Conservation (phyloP, 2,888 invertebrate species). For the Ectobius pallidus region DNA sequence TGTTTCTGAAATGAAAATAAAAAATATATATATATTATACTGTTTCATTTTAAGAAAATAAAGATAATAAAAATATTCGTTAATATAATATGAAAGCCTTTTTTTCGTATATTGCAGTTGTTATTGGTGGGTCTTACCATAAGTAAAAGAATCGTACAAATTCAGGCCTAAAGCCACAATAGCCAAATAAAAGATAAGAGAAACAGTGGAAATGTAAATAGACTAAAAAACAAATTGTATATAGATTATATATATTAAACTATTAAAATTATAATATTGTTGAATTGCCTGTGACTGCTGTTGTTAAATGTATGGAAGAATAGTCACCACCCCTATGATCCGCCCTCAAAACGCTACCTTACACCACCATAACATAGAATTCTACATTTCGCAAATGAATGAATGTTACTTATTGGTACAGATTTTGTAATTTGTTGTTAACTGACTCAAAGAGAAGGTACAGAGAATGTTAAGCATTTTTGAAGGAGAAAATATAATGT, state of each 20-base stretch:
- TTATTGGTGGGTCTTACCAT: conserved; percentile 31
- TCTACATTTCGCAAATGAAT: conserved; percentile 47
- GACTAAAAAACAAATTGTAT: conserved; percentile 36
- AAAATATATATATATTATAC: not conserved
- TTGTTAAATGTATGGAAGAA: conserved; percentile 48
- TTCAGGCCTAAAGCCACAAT: conserved; percentile 52
- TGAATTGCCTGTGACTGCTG: conserved; percentile 53
- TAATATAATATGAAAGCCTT: conserved; percentile 14
- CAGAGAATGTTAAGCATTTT: not conserved
- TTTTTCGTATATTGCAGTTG: conserved; percentile 35
- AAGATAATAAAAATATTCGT: conserved; percentile 14
- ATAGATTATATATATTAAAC: conserved; percentile 41
- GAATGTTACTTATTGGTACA: conserved; percentile 45
- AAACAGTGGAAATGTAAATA: conserved; percentile 29
- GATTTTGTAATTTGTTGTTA: conserved; percentile 15
- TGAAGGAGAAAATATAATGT: not conserved
- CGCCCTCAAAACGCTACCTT: conserved; percentile 42
- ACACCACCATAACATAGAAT: no score
- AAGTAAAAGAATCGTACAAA: conserved; percentile 53
- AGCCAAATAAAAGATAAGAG: conserved; percentile 40
- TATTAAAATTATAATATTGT: conserved; percentile 50
- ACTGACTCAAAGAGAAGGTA: not conserved
- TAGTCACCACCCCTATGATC: conserved; percentile 38
- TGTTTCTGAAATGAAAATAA: conserved; percentile 11
- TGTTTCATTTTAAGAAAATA: conserved; percentile 18